Conservation (phyloP, 2,113 vertebrate genomes). For the Pseudorasbora parva region DNA sequence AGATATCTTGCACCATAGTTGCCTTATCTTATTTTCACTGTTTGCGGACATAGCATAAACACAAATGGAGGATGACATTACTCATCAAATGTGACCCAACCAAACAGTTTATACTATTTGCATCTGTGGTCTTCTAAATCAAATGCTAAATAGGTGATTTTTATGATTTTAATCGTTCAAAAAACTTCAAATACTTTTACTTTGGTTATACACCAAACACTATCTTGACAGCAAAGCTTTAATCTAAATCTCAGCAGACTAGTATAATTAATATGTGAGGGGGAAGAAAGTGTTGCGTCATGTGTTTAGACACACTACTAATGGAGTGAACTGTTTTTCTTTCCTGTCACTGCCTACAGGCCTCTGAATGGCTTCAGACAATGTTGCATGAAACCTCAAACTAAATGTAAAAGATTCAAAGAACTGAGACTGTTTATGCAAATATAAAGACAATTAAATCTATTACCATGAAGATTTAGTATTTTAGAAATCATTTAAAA, state of each 20-base stretch:
- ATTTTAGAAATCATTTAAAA: background rate
- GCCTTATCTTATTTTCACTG: too few relatives aligned
- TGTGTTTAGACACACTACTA: background rate
- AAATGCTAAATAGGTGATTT: background rate
- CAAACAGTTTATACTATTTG: background rate
- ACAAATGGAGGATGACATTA: too few relatives aligned
- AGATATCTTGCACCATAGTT: too few relatives aligned
- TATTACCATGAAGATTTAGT: background rate
- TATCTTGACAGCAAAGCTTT: too few relatives aligned
- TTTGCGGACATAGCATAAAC: too few relatives aligned
- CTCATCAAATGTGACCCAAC: too few relatives aligned
- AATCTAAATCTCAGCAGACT: background rate
- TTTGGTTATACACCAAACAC: too few relatives aligned
- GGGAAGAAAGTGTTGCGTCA: background rate
- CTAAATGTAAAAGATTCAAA: slow-evolving; percentile 19
- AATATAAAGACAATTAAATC: background rate
- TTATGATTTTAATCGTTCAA: too few relatives aligned
- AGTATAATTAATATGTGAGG: background rate
- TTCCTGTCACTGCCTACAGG: background rate
- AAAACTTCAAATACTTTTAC: too few relatives aligned
- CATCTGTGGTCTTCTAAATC: background rate
- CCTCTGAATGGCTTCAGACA: background rate
- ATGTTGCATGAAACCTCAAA: slow-evolving; percentile 3
- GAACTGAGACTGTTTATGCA: background rate
- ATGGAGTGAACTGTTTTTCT: slow-evolving; percentile 18